These are phyloP conservation scores for Hafferia zeledoni DNA, from an alignment of 2,797 vertebrate genomes.

Conservation along the genomic window DNA sequence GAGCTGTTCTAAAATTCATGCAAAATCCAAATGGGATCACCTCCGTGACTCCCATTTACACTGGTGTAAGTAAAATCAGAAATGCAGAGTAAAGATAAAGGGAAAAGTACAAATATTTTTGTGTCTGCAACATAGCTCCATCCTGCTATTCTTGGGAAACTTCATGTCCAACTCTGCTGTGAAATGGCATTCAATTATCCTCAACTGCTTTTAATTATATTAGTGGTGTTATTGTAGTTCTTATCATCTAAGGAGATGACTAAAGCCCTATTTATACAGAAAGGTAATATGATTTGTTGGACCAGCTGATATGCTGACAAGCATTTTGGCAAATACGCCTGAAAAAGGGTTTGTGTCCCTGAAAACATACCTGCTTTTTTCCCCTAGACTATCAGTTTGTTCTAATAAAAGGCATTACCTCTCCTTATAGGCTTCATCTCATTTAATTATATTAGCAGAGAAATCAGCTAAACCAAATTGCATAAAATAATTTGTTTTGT, in stretches of 20 bases:
- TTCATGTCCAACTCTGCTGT: neutral
- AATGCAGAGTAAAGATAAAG: neutral
- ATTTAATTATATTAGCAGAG: constrained; percentile 4
- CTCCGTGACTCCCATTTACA: neutral
- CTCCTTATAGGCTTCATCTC: neutral
- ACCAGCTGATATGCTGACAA: neutral
- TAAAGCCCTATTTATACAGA: constrained; percentile 1
- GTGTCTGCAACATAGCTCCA: neutral
- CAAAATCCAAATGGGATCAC: neutral
- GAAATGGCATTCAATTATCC: constrained; percentile 13
- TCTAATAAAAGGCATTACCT: constrained; percentile 2
- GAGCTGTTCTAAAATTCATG: neutral
- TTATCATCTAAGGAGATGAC: constrained; percentile 37
- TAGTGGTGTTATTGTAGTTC: constrained; percentile 39
- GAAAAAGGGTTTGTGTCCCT: neutral
- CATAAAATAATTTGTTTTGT: neutral
- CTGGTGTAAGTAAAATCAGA: neutral
- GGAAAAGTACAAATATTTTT: neutral
- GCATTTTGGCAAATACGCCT: neutral
- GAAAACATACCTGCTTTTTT: neutral
- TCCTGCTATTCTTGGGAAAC: constrained; percentile 43
- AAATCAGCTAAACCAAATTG: constrained; percentile 24
- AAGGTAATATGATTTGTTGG: neutral
- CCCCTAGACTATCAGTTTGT: neutral
- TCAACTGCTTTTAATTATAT: constrained; percentile 55